phyloP scores from a whole-genome alignment of 2,113 vertebrate genomes.

The Puma concolor region DNA sequence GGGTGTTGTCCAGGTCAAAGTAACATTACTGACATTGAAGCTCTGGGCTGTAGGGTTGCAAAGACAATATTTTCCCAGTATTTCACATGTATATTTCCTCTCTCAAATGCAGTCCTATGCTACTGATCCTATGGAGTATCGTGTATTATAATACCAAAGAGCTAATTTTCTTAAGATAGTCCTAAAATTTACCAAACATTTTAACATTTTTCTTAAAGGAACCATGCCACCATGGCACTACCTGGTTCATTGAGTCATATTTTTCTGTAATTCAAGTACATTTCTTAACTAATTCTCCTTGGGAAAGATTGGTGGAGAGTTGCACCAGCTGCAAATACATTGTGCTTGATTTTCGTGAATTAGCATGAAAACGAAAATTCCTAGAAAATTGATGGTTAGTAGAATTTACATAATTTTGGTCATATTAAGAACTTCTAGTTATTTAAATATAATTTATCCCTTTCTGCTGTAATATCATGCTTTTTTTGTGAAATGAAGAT shows the following conservation, averaged over 20 bases:
- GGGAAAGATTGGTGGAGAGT: slow-evolving; percentile 49
- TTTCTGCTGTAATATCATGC: slow-evolving; percentile 68
- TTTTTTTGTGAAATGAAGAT: slow-evolving; percentile 68
- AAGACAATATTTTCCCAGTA: background rate
- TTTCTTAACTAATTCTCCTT: slow-evolving; percentile 31
- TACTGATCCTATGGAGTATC: background rate
- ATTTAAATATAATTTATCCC: slow-evolving; percentile 78
- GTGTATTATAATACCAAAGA: background rate
- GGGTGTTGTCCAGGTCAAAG: fast-evolving
- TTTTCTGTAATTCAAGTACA: slow-evolving; percentile 54
- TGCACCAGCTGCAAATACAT: slow-evolving; percentile 69
- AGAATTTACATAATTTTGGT: slow-evolving; percentile 79
- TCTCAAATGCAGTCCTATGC: background rate
- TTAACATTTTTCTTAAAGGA: background rate
- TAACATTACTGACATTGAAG: background rate
- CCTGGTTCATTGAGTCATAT: background rate
- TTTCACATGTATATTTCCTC: background rate
- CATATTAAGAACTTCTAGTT: slow-evolving; percentile 72
- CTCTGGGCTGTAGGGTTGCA: background rate
- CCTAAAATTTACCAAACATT: background rate
- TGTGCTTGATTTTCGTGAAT: slow-evolving; percentile 75
- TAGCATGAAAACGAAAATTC: slow-evolving; percentile 70
- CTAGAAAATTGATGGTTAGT: slow-evolving; percentile 75
- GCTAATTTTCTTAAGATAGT: background rate
- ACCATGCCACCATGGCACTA: background rate